phyloP scores from a whole-genome alignment of 2,113 vertebrate species.

The Coptodon bakossiorum region DNA sequence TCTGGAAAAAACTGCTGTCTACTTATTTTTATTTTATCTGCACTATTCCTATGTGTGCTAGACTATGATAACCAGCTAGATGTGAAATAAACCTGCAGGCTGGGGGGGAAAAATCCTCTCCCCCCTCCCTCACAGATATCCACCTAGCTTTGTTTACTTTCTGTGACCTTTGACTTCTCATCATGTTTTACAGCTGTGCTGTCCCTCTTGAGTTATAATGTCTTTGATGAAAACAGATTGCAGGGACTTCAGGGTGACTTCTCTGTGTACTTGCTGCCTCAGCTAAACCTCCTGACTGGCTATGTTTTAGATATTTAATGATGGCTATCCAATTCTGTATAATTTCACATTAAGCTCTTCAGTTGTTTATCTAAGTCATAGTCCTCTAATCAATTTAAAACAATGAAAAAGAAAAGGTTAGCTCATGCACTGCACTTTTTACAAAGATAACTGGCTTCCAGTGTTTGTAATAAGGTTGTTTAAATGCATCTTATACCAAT shows the following conservation, averaged over 20 bases:
- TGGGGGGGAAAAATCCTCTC: accelerated
- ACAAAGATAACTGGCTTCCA: neutral
- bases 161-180: slow-evolving; percentile 4
- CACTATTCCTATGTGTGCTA: neutral
- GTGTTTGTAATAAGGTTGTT: neutral
- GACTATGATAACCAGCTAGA: neutral
- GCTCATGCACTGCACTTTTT: neutral
- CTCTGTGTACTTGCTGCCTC: neutral
- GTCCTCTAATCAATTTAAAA: neutral
- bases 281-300: neutral
- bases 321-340: neutral
- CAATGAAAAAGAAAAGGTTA: neutral
- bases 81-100: neutral
- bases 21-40: neutral
- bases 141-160: neutral
- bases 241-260: neutral
- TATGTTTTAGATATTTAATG: neutral
- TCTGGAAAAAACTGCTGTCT: neutral
- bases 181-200: neutral
- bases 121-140: neutral
- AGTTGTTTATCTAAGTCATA: neutral
- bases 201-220: neutral
- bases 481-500: neutral
- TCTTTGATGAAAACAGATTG: neutral
- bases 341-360: neutral